Evolutionary conservation across 1,140 invertebrate species (phyloP), one percentile per base, ranked within the genome.

Genomic region (Aphaenogaster ashmeadi): DNA sequence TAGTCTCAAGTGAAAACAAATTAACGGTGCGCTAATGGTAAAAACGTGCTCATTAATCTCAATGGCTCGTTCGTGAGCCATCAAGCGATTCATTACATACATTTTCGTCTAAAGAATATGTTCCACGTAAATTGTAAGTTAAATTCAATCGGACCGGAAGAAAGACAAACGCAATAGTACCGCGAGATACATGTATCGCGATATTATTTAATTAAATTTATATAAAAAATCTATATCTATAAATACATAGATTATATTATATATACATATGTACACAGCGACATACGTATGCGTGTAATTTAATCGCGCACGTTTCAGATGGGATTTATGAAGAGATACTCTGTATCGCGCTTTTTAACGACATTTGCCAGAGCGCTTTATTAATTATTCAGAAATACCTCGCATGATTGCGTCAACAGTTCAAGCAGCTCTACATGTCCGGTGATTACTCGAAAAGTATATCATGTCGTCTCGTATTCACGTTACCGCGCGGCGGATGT

Each of bases 141-240:
- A 69, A 62, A 33, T 18, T 50, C 3, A 33, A 66, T 38, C 13
- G 18, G 8, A 41, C 8, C 21, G 2, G 5, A 36, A 47, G 2
- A 7, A 15, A 47, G 1, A 52, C 18, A 47, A 54, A n/a, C n/a
- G 36, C 38, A 33, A 13, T 9, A 54, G 13, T 27, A 75, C 3
- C 69, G 72, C 47, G n/a, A 21, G 33, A 64, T 50, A 75, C 8
- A 60, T 36, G 38, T 78, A 44, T 21, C 47, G 41, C 21, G 13
- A 69, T 67, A 21, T 71, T 87, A 83, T 89, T 89, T 89, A 56
- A 90, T 74, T 87, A 83, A 84, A 89, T 90, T 90, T 89, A 89
- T 89, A 90, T 13, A 21, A 44, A 81, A 69, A 87, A 60, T 88
- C n/a, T 38, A 67, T 11, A 60, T 54, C 44, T 86, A 80, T 47